Evolutionary conservation across 2,113 vertebrate genomes (phyloP).

Genomic region (Xenopus borealis): DNA sequence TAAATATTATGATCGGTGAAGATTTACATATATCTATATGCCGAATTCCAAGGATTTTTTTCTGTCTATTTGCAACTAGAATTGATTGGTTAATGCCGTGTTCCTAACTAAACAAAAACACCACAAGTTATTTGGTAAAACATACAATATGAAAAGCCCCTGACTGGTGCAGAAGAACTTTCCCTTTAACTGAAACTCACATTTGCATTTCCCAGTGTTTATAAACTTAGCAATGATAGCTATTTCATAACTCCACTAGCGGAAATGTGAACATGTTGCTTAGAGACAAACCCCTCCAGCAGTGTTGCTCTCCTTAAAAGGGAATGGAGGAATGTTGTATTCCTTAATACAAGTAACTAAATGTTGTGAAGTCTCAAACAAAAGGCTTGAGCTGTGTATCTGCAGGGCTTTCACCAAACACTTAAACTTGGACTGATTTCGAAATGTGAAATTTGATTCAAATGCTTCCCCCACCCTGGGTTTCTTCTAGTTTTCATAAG

Average conservation of each 20-base stretch:
- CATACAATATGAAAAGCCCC: no score
- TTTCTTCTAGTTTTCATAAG: no score
- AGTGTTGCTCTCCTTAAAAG: slow-evolving; percentile 9
- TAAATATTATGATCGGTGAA: no score
- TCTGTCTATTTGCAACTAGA: no score
- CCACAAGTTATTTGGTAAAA: no score
- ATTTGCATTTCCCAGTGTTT: background rate
- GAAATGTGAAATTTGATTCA: no score
- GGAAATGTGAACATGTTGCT: slow-evolving; percentile 6
- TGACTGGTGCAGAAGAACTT: background rate
- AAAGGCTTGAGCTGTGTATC: background rate
- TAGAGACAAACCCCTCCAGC: slow-evolving; percentile 13
- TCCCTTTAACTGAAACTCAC: background rate
- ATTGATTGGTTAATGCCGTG: no score
- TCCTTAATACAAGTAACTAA: background rate
- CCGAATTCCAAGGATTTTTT: no score
- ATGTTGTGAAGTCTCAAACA: background rate
- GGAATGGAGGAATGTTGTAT: background rate
- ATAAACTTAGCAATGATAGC: slow-evolving; percentile 1
- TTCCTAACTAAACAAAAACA: no score
- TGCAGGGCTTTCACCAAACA: background rate
- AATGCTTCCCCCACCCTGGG: no score
- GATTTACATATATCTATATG: no score
- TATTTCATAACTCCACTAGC: background rate
- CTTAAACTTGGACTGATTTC: no score